Evolutionary conservation across 2,113 vertebrate species (phyloP).

Genomic region (Microcebus griseorufus): DNA sequence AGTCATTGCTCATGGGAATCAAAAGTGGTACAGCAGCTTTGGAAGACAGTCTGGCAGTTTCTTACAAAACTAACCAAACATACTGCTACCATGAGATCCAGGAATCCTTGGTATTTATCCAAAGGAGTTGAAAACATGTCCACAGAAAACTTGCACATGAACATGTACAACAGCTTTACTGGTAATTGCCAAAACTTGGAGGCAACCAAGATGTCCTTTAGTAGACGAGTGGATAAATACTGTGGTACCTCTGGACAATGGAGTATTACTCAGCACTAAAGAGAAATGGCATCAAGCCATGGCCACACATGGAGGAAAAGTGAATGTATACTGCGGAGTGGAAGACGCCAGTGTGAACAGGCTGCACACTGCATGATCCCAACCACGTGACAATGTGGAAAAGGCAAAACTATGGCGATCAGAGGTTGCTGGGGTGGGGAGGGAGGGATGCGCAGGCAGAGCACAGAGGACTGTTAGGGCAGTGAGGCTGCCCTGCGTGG

Average conservation of each 20-base stretch:
- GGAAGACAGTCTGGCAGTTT: not conserved
- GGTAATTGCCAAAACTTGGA: not conserved
- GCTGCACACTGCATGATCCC: not conserved
- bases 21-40: not conserved
- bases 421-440: not conserved
- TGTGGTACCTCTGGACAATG: no score
- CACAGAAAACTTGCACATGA: not conserved
- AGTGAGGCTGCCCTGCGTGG: not conserved
- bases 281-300: not conserved
- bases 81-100: not conserved
- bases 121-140: not conserved
- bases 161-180: not conserved
- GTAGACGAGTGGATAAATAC: not conserved
- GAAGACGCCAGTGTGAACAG: not conserved
- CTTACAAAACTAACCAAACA: not conserved
- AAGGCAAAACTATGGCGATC: not conserved
- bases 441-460: not conserved
- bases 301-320: not conserved
- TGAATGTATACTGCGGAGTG: not conserved
- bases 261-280: not conserved
- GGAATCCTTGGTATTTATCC: not conserved
- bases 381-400: no score
- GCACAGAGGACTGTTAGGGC: not conserved
- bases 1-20: not conserved
- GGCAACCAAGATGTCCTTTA: not conserved